These are phyloP conservation scores for Scaptomyza caliginosa DNA, from an alignment of 2,888 invertebrate species.

Conservation along the genomic window DNA sequence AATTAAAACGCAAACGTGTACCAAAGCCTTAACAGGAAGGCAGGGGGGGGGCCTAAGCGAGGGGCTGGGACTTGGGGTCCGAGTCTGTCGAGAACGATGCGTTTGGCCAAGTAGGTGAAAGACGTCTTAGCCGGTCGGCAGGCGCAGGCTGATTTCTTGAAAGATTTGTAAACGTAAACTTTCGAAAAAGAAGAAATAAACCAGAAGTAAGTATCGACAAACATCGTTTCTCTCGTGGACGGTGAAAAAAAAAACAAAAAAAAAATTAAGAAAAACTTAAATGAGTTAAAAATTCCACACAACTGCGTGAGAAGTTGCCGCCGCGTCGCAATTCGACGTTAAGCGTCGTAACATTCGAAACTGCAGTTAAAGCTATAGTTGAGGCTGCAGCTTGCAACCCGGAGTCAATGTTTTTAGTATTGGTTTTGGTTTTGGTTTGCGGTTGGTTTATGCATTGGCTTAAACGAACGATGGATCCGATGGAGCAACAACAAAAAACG, in stretches of 20 bases:
- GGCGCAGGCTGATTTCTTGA: conserved; percentile 68
- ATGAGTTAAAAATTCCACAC: conserved; percentile 79
- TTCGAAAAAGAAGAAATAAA: conserved; percentile 72
- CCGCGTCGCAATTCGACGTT: conserved; percentile 21
- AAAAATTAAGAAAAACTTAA: conserved; percentile 78
- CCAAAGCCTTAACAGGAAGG: too few species aligned
- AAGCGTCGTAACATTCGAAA: conserved; percentile 8
- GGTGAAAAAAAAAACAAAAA: conserved; percentile 76
- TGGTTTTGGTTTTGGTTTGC: conserved; percentile 31
- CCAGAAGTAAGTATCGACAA: conserved; percentile 77
- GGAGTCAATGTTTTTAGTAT: conserved; percentile 31
- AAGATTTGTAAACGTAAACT: conserved; percentile 78
- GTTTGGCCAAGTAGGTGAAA: conserved; percentile 61
- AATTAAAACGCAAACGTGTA: conserved; percentile 76
- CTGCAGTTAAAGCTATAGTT: conserved; percentile 11
- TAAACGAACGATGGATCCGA: conserved; percentile 14
- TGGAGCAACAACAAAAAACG: conserved; percentile 25
- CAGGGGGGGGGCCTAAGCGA: too few species aligned
- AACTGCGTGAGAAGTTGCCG: conserved; percentile 77
- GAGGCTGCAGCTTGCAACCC: conserved; percentile 9
- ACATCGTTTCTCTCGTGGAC: conserved; percentile 39
- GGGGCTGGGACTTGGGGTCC: background rate
- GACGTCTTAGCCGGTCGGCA: conserved; percentile 52
- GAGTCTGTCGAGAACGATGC: background rate
- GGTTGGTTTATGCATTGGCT: conserved; percentile 50